A percentile compares a stretch with the other conserved stretches of the same genome.
These are phyloP conservation scores for Procavia capensis DNA, from an alignment of 2,113 vertebrate genomes.

Conservation along the genomic window DNA sequence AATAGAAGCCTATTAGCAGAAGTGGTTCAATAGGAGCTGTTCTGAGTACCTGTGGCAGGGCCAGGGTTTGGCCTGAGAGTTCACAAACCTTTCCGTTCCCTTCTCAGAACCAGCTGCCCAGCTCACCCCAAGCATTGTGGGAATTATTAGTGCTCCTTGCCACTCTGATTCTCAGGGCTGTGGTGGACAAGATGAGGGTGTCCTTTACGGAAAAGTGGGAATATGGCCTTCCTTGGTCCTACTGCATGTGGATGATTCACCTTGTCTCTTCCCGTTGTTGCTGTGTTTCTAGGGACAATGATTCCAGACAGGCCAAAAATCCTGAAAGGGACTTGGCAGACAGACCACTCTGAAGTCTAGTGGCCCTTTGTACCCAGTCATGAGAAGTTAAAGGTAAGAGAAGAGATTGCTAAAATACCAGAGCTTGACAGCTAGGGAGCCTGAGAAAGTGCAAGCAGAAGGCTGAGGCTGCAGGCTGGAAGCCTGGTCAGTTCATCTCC, in stretches of 20 bases:
- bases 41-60: neutral
- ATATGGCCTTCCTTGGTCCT: neutral
- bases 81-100: neutral
- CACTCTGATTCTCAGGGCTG: neutral
- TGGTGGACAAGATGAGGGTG: neutral
- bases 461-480: neutral
- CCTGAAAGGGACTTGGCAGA: neutral
- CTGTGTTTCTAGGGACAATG: neutral
- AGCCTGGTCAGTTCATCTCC: neutral
- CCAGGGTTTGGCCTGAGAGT: neutral
- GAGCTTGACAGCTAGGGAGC: neutral
- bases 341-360: neutral
- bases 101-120: neutral
- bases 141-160: accelerated
- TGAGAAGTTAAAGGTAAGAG: neutral
- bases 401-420: neutral
- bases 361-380: accelerated
- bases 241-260: neutral
- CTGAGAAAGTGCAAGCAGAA: accelerated
- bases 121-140: neutral
- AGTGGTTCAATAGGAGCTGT: too few species aligned
- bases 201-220: neutral
- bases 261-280: neutral
- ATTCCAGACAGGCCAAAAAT: neutral
- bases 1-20: neutral